Evolutionary conservation across 1,140 invertebrate genomes (phyloP), one percentile per base, ranked within the genome.

Genomic region (Berghia stephanieae): DNA sequence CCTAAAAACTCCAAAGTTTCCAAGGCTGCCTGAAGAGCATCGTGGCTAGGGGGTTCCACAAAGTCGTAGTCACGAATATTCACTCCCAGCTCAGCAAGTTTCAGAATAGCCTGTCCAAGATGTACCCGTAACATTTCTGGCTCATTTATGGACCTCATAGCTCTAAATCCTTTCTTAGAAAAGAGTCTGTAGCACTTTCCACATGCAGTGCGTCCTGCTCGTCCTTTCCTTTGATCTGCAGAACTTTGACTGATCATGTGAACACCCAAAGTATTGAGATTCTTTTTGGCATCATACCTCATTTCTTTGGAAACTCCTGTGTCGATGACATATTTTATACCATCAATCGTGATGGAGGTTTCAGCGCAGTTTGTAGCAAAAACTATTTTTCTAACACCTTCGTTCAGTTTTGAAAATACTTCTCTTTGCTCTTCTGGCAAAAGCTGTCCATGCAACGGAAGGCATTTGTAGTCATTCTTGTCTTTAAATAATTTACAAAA

Each of bases 361-460:
- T 89, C 88, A 21, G 88, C 88, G 74, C 81, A 82, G 79, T 89
- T 89, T 21, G 88, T 89, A 6, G 88, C 85, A 80, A 88, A 88
- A 0, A 89, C 83, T 66, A 88, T 81, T 80, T 88, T 88, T 57
- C 87, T 49, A 57, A 78, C 80, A 21, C 83, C 81, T 44, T 21
- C 42, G 36, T 81, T 76, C 16, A 79, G 44, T 36, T 60, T 68
- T 24, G 84, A 52, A 77, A 89, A 88, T 0, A 88, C 86, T 31
- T 81, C 55, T 85, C 98, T 96, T 86, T 99, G 98, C 49, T 98
- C 91, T 88, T 97, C 96, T 0, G 97, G 96, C 3, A 97, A 97
- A 49, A 99, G 89, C 1, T 96, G 98, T 0, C 98, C 99, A 90
- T 99, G 99, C 2, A 99, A 88, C 0, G 96, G 97, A 90, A 88